These are phyloP conservation scores for Amblyraja radiata DNA, from an alignment of 2,797 vertebrate genomes.

Conservation along the genomic window DNA sequence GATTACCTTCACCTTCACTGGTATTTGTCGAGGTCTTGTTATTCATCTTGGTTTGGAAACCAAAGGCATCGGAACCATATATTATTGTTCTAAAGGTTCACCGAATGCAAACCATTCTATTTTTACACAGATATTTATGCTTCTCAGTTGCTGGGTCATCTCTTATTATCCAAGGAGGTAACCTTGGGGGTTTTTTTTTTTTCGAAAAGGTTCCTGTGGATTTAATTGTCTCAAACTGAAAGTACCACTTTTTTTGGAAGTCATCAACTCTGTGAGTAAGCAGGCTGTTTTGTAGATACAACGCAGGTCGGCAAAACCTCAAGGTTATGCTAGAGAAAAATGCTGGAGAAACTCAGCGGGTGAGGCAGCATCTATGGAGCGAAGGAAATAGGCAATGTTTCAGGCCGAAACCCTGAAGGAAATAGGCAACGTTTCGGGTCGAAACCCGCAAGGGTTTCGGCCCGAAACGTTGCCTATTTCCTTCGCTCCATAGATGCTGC, in stretches of 20 bases:
- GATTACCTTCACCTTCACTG: background rate
- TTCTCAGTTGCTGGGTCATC: background rate
- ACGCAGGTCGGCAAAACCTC: background rate
- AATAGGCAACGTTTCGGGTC: no score
- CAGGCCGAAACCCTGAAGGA: no score
- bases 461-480: no score
- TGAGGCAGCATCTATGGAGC: no score
- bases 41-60: background rate
- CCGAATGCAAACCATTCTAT: background rate
- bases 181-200: background rate
- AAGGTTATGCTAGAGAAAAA: background rate
- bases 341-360: no score
- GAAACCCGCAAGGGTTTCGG: no score
- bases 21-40: background rate
- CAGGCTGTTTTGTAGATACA: background rate
- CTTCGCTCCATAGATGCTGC: no score
- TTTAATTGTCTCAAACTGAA: background rate
- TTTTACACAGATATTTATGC: conserved; percentile 9
- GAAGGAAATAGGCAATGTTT: no score
- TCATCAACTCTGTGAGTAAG: background rate
- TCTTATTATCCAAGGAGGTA: background rate
- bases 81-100: background rate
- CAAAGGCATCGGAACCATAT: background rate
- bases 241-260: background rate
- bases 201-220: background rate